Evolutionary conservation across 2,797 vertebrate genomes (phyloP).

Genomic region (Monodelphis domestica): DNA sequence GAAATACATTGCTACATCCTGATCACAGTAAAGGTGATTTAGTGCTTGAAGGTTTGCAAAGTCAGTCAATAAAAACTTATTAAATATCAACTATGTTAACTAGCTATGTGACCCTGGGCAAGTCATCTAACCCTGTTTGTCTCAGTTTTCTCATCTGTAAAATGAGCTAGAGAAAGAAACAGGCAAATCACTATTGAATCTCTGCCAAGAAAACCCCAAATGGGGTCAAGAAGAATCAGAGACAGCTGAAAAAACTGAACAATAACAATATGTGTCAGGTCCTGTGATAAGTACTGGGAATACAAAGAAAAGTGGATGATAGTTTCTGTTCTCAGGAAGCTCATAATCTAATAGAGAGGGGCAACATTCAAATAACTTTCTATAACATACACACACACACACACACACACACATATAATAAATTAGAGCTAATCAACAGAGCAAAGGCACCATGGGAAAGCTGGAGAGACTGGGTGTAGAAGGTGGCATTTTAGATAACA

Average conservation of each 20-base stretch:
- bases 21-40: neutral
- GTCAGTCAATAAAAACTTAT: neutral
- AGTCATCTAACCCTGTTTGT: too few species aligned
- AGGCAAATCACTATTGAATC: too few species aligned
- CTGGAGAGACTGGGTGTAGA: neutral
- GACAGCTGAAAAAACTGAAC: too few species aligned
- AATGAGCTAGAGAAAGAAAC: too few species aligned
- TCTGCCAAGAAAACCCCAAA: too few species aligned
- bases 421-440: neutral
- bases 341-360: too few species aligned
- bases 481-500: neutral
- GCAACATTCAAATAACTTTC: too few species aligned
- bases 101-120: too few species aligned
- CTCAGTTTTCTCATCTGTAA: too few species aligned
- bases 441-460: neutral
- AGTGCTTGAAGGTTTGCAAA: neutral
- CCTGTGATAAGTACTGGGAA: neutral
- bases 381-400: too few species aligned
- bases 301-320: neutral
- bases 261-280: neutral
- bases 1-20: neutral
- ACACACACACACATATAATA: too few species aligned
- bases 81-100: neutral
- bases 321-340: neutral
- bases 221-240: too few species aligned